Conservation (phyloP, 2,888 invertebrate species). For the Tortricodes alternella region DNA sequence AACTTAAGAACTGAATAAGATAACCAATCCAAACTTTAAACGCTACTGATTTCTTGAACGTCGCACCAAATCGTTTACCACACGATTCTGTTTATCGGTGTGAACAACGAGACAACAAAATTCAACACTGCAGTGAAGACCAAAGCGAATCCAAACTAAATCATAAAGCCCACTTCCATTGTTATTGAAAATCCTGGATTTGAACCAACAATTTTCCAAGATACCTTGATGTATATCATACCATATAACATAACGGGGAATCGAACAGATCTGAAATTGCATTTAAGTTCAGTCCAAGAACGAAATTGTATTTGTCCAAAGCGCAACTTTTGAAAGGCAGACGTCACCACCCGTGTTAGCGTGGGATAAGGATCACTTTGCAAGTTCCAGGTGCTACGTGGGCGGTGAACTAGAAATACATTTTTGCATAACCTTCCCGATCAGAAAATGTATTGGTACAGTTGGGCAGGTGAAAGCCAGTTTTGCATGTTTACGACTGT, state of each 20-base stretch:
- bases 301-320: conserved; percentile 24
- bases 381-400: background rate
- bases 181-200: conserved; percentile 22
- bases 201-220: conserved; percentile 17
- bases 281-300: conserved; percentile 25
- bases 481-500: conserved; percentile 1
- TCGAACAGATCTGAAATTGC: conserved; percentile 25
- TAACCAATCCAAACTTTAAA: no score
- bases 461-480: conserved; percentile 20
- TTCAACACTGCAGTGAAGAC: no score
- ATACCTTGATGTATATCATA: conserved; percentile 21
- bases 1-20: no score
- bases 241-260: conserved; percentile 12
- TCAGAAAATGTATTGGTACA: conserved; percentile 25
- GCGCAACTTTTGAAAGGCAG: conserved; percentile 1
- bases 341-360: background rate
- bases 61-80: no score
- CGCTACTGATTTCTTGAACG: no score
- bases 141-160: conserved; percentile 9
- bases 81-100: no score
- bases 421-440: conserved; percentile 18
- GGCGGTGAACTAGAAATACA: background rate
- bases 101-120: no score
- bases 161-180: conserved; percentile 18
- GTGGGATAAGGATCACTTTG: background rate